Base-by-base conservation (phyloP, 1,140 invertebrate genomes). In the Microvelia longipes region DNA sequence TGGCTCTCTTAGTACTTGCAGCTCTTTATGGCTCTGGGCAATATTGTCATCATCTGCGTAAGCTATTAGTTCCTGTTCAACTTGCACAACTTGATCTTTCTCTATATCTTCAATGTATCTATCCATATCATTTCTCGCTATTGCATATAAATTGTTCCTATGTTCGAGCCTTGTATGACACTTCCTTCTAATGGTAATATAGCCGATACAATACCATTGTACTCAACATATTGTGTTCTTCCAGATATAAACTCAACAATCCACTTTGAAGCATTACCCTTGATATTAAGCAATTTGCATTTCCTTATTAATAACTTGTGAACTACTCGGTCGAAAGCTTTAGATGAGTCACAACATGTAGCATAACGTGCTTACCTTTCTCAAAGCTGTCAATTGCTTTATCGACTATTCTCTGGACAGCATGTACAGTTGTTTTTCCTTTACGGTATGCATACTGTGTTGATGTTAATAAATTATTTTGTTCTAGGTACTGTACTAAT, bases 371-470 rank as follows among this genome's bases (percentile, higher is more conserved):
- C 1, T 72, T 26, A 5, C 66, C 70, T 25, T 68, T 62, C 27
- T 74, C 71, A 30, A 73, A 25, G 28, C 62, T 28, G 11, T 69
- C 28, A 11, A 73, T 28, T 27, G 67, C 69, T 5, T 63, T 28
- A 15, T 70, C 66, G 11, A 74, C 62, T n/a, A 74, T 29, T 29
- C 28, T 63, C 69, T 60, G 62, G 2, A 73, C 61, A 1, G 72
- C 71, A 61, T 71, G 26, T 2, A 70, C 69, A 2, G 74, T 72
- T 24, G 72, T 73, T 71, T 66, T 72, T 14, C 70, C 71, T 25
- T 66, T 63, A 13, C 29, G 70, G 66, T 73, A 74, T 1, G 72
- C 71, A 73, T 69, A 71, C 68, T 75, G 72, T 28, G 68, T 68
- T 15, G n/a, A 28, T 61, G 66, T 61, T 24, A 74, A 29, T 60